Percentiles rank a stretch among this genome's conserved stretches.
phyloP scores from a whole-genome alignment of 2,113 vertebrate genomes.

The Mastomys coucha region DNA sequence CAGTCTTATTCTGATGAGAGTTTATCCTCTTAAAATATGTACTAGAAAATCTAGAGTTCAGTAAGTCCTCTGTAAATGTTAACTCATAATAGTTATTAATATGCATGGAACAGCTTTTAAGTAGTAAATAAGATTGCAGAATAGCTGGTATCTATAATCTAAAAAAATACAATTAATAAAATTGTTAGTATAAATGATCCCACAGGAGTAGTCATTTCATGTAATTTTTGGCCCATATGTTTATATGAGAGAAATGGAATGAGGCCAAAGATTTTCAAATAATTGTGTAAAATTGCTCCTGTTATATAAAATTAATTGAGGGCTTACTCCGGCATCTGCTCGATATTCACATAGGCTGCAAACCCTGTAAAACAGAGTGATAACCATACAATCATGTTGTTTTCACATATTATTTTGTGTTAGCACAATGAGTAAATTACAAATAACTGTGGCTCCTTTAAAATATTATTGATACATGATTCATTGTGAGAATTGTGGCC shows the following conservation, averaged over 20 bases:
- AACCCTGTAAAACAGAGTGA: slow-evolving; percentile 68
- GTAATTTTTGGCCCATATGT: slow-evolving; percentile 7
- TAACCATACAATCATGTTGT: slow-evolving; percentile 72
- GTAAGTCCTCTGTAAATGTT: background rate
- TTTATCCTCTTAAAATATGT: background rate
- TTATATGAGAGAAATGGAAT: slow-evolving; percentile 71
- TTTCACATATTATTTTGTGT: slow-evolving; percentile 64
- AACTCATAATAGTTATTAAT: background rate
- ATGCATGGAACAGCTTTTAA: slow-evolving; percentile 21
- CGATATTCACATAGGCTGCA: slow-evolving; percentile 50
- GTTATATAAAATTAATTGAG: slow-evolving; percentile 74
- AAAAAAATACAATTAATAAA: slow-evolving; percentile 45
- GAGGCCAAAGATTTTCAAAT: slow-evolving; percentile 51
- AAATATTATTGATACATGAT: slow-evolving; percentile 61
- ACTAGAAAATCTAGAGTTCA: background rate
- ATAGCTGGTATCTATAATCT: slow-evolving; percentile 32
- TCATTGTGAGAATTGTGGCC: slow-evolving; percentile 4
- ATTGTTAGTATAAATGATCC: slow-evolving; percentile 42
- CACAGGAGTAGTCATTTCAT: slow-evolving; percentile 8
- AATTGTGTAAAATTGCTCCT: slow-evolving; percentile 71
- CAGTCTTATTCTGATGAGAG: background rate
- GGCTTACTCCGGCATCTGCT: slow-evolving; percentile 72
- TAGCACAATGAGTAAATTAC: slow-evolving; percentile 59
- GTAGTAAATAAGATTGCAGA: background rate
- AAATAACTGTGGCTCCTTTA: slow-evolving; percentile 63